A percentile compares a stretch with the other conserved stretches of the same genome.
phyloP scores from a whole-genome alignment of 2,888 invertebrate species.

The Auanema freiburgensis region DNA sequence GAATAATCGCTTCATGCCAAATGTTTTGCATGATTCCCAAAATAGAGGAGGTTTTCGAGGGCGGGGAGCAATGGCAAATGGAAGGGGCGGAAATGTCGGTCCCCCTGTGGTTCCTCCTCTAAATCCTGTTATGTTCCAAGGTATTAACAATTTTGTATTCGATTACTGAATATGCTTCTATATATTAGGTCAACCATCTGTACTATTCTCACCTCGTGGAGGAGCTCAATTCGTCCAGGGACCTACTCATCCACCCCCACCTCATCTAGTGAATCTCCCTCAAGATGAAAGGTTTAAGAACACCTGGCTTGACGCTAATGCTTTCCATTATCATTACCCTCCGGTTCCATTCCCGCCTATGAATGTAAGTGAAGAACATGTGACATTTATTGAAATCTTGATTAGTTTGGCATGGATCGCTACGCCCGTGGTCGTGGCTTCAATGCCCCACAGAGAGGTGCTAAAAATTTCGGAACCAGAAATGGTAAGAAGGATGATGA shows the following conservation, averaged over 20 bases:
- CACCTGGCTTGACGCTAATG: constrained; percentile 45
- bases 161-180: background rate
- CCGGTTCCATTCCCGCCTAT: constrained; percentile 8
- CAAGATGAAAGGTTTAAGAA: constrained; percentile 42
- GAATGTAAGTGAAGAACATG: constrained; percentile 6
- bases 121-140: background rate
- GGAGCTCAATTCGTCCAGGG: constrained; percentile 8
- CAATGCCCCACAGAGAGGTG: background rate
- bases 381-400: background rate
- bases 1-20: too few species aligned
- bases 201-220: constrained; percentile 11
- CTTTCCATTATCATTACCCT: constrained; percentile 9
- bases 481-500: background rate
- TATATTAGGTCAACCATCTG: constrained; percentile 7
- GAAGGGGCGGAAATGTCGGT: too few species aligned
- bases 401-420: constrained; percentile 11
- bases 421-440: constrained; percentile 6
- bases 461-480: background rate
- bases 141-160: background rate
- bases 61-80: too few species aligned
- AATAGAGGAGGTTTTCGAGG: too few species aligned
- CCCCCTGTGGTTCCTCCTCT: too few species aligned
- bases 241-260: constrained; percentile 3
- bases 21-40: too few species aligned
- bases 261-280: constrained; percentile 8